These are phyloP conservation scores for Lanistes nyassanus DNA, from an alignment of 1,140 invertebrate species.

Conservation along the genomic window DNA sequence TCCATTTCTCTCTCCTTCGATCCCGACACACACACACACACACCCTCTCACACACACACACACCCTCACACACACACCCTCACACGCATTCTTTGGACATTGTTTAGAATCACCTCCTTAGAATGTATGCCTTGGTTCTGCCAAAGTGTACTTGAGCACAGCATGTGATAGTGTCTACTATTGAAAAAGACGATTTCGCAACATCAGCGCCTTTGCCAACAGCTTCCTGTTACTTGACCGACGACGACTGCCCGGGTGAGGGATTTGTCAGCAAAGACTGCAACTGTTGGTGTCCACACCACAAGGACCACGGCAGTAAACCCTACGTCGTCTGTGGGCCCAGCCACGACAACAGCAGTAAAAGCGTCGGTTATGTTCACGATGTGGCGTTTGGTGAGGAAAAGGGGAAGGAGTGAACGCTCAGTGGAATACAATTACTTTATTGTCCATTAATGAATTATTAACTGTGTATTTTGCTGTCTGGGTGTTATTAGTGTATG, in stretches of 20 bases:
- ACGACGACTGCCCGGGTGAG: constrained; percentile 35
- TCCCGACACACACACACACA: constrained; percentile 12
- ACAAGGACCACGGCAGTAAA: background rate
- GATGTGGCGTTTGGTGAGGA: too few species aligned
- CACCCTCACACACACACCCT: constrained; percentile 2
- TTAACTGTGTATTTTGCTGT: too few species aligned
- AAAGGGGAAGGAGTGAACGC: too few species aligned
- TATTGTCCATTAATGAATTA: too few species aligned
- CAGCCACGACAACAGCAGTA: background rate
- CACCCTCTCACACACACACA: constrained; percentile 9
- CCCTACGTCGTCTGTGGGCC: background rate
- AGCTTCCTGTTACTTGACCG: background rate
- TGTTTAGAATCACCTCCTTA: background rate
- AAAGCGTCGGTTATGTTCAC: background rate
- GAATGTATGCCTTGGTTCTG: background rate
- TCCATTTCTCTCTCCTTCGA: background rate
- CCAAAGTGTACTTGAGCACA: background rate
- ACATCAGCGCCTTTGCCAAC: background rate
- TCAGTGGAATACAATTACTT: too few species aligned
- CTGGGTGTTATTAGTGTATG: too few species aligned
- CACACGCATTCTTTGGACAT: background rate
- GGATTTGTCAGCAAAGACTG: constrained; percentile 43
- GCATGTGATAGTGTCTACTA: background rate
- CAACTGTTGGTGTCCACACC: constrained; percentile 31
- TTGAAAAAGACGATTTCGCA: background rate